These are phyloP conservation scores for Orientallactaga bullata DNA, from an alignment of 2,113 vertebrate genomes.

Conservation along the genomic window DNA sequence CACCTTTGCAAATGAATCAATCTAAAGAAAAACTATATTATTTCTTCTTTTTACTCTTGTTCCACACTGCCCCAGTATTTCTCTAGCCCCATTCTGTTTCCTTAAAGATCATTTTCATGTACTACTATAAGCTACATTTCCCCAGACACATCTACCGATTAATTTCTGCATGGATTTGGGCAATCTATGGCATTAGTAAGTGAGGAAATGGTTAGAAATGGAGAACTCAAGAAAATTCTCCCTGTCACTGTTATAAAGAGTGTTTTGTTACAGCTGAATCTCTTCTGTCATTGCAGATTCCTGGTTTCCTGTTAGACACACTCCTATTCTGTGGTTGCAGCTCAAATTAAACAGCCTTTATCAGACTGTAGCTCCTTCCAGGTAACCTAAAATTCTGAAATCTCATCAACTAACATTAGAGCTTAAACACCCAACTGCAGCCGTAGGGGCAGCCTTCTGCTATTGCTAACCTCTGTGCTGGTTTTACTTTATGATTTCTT, in stretches of 20 bases:
- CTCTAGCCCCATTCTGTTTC: neutral
- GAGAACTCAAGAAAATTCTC: neutral
- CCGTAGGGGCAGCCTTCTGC: neutral
- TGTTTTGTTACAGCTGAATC: neutral
- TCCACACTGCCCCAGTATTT: slow-evolving; percentile 10
- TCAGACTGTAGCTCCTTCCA: neutral
- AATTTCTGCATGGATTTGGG: slow-evolving; percentile 17
- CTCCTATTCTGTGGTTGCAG: neutral
- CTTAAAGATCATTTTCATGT: slow-evolving; percentile 18
- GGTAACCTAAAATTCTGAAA: neutral
- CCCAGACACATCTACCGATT: slow-evolving; percentile 7
- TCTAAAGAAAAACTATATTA: slow-evolving; percentile 19
- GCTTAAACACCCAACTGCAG: neutral
- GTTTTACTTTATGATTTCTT: neutral
- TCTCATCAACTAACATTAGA: neutral
- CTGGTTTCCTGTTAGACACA: neutral
- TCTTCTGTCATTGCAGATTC: neutral
- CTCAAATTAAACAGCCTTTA: neutral
- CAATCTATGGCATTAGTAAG: neutral
- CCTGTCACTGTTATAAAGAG: neutral
- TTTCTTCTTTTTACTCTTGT: neutral
- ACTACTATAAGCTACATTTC: neutral
- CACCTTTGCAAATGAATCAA: neutral
- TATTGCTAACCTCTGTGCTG: neutral
- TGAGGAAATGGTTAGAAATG: neutral